These are phyloP conservation scores for Streptopelia turtur DNA, from an alignment of 2,797 vertebrate species.

Conservation along the genomic window DNA sequence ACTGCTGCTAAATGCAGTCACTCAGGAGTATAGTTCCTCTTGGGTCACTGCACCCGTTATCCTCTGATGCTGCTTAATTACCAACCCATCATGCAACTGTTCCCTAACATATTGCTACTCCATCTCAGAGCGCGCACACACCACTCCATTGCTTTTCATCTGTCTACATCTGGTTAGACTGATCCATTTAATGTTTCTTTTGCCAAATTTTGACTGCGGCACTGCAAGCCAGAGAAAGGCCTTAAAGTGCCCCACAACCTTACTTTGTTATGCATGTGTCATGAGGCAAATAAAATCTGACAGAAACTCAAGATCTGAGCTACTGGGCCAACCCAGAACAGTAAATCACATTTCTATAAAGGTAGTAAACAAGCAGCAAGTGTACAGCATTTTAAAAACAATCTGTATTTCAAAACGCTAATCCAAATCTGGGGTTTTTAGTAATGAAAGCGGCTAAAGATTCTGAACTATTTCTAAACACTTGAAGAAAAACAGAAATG, in stretches of 20 bases:
- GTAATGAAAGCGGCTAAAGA: accelerated
- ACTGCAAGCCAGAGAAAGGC: background rate
- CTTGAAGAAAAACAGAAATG: background rate
- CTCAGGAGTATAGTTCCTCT: background rate
- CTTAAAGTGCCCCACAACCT: background rate
- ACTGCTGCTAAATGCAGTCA: background rate
- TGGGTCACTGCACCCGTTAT: background rate
- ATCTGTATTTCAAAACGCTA: background rate
- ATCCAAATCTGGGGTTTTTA: background rate
- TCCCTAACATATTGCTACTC: background rate
- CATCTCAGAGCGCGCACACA: background rate
- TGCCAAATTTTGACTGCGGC: background rate
- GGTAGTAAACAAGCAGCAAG: background rate
- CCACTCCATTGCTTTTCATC: background rate
- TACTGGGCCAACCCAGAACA: background rate
- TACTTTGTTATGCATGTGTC: background rate
- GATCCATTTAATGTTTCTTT: background rate
- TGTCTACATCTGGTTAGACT: background rate
- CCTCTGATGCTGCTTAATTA: background rate
- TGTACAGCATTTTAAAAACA: background rate
- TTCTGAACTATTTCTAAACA: background rate
- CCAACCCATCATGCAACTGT: background rate
- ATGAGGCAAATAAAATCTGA: background rate
- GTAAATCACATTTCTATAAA: background rate
- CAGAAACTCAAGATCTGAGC: background rate